A percentile compares a stretch with the other conserved stretches of the same genome.
Evolutionary conservation across 1,140 invertebrate genomes (phyloP).

Genomic region (Drosophila kanapiae): DNA sequence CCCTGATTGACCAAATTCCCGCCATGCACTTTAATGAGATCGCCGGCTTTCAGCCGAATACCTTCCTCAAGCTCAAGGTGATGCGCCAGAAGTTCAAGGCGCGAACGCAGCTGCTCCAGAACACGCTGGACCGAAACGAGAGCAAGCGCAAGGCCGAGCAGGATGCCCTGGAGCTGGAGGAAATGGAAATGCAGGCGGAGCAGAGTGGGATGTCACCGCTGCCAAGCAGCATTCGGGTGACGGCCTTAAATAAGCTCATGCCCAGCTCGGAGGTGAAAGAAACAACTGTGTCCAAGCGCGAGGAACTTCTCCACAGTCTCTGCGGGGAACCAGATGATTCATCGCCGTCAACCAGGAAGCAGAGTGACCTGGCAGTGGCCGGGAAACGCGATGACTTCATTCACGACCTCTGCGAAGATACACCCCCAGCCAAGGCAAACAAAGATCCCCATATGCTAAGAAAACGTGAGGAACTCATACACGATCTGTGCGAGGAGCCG

Average conservation of each 20-base stretch:
- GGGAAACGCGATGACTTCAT: constrained; percentile 21
- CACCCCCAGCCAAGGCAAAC: background rate
- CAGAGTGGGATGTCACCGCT: background rate
- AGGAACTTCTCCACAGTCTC: background rate
- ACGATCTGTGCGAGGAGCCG: constrained; percentile 51
- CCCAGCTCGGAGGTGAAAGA: background rate
- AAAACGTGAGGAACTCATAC: constrained; percentile 35
- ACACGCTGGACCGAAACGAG: constrained; percentile 52
- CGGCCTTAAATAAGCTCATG: background rate
- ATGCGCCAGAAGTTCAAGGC: constrained; percentile 81
- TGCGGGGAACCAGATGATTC: constrained; percentile 5
- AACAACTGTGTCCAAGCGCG: background rate
- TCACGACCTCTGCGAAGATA: constrained; percentile 19
- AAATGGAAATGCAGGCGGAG: constrained; percentile 55
- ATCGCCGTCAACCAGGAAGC: background rate
- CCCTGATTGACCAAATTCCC: constrained; percentile 80
- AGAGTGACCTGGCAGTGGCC: background rate
- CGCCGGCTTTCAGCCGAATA: constrained; percentile 69
- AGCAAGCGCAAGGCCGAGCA: constrained; percentile 20
- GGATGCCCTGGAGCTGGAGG: constrained; percentile 52
- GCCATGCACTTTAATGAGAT: constrained; percentile 71
- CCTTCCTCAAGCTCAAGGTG: constrained; percentile 76
- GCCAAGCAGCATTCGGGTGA: constrained; percentile 2
- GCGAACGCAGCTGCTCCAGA: constrained; percentile 67
- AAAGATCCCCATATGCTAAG: constrained; percentile 21